Evolutionary conservation across 2,888 invertebrate species (phyloP).

Genomic region (Stenotaenia linearis): DNA sequence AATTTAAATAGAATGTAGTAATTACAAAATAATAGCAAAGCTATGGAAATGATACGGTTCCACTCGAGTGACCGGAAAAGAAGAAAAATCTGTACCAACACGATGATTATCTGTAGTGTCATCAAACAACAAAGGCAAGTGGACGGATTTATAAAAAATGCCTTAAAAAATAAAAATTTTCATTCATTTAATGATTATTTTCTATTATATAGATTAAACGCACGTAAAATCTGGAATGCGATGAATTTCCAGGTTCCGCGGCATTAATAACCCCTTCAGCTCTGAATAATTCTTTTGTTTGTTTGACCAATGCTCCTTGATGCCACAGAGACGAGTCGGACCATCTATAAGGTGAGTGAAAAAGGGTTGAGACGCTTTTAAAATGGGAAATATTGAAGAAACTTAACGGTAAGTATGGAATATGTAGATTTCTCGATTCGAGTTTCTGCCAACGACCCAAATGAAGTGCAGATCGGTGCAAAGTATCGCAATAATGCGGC

Average conservation of each 20-base stretch:
- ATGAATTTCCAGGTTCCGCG: conserved; percentile 76
- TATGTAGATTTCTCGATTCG: conserved; percentile 51
- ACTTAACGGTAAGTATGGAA: neutral
- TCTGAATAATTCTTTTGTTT: conserved; percentile 65
- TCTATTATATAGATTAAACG: conserved; percentile 46
- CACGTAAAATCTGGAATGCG: conserved; percentile 81
- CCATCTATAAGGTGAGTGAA: conserved; percentile 48
- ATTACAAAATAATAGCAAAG: conserved; percentile 79
- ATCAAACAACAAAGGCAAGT: conserved; percentile 66
- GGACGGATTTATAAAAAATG: conserved; percentile 76
- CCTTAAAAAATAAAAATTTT: neutral
- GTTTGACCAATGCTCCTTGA: conserved; percentile 66
- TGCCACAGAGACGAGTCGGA: conserved; percentile 63
- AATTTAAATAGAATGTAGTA: conserved; percentile 87
- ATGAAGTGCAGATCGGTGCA: conserved; percentile 84
- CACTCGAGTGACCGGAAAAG: conserved; percentile 76
- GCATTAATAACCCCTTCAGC: conserved; percentile 74
- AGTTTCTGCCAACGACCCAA: conserved; percentile 71
- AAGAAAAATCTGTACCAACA: conserved; percentile 69
- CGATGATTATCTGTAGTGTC: conserved; percentile 52
- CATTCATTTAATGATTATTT: neutral
- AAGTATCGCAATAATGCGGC: conserved; percentile 72
- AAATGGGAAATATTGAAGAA: neutral
- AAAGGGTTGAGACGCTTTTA: neutral
- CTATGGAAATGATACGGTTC: conserved; percentile 83